Percentiles rank a stretch among this genome's conserved stretches.
These are phyloP conservation scores for Dendrophyllia cribrosa DNA, from an alignment of 64 coral and sea anemone genomes.

Conservation along the genomic window DNA sequence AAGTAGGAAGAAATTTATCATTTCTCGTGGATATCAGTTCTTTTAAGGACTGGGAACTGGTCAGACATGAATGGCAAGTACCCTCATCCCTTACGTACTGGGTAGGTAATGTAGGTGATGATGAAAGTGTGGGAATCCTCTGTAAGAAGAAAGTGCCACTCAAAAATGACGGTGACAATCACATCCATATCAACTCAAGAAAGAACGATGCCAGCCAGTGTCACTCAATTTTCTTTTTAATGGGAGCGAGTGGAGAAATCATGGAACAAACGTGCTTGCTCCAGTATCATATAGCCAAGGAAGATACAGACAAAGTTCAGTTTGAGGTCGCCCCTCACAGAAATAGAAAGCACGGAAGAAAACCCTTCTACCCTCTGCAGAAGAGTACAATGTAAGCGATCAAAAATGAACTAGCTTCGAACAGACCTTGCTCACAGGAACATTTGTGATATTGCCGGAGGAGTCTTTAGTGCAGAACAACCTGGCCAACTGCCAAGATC, in stretches of 20 bases:
- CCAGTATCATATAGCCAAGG: neutral
- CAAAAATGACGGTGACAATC: neutral
- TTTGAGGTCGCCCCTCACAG: too few relatives aligned
- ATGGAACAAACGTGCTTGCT: neutral
- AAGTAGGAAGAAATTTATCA: neutral
- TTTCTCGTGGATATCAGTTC: neutral
- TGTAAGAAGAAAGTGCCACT: neutral
- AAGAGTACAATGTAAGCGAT: too few relatives aligned
- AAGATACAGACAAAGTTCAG: too few relatives aligned
- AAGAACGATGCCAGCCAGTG: neutral
- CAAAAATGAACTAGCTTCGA: too few relatives aligned
- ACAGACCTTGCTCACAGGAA: too few relatives aligned
- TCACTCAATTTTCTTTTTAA: neutral
- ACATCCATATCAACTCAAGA: neutral
- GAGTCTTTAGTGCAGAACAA: too few relatives aligned
- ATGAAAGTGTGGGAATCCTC: neutral
- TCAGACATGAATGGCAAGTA: constrained; percentile 2
- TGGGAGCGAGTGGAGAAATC: neutral
- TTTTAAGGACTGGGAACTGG: neutral
- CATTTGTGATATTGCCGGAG: too few relatives aligned
- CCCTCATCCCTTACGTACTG: neutral
- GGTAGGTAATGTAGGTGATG: neutral
- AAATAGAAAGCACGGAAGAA: too few relatives aligned
- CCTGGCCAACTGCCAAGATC: too few relatives aligned
- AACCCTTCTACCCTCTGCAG: too few relatives aligned